Evolutionary conservation across 2,113 vertebrate species (phyloP).

Genomic region (Trinectes maculatus): DNA sequence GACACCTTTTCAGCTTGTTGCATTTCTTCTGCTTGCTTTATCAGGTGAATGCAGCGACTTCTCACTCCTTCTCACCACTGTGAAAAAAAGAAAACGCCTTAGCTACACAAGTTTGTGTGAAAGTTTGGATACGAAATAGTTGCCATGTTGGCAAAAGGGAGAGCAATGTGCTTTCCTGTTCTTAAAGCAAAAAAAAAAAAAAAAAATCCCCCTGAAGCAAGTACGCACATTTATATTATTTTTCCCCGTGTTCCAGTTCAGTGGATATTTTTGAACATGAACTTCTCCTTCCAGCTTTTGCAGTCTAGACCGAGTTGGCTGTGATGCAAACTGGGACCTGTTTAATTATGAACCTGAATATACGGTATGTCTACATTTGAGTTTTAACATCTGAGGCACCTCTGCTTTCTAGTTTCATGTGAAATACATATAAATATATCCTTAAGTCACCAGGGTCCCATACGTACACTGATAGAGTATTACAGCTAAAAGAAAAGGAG

Average conservation of each 20-base stretch:
- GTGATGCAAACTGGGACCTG: conserved; percentile 7
- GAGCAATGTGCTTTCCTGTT: conserved; percentile 31
- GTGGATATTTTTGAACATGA: conserved; percentile 47
- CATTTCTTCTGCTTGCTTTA: conserved; percentile 22
- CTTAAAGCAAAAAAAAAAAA: conserved; percentile 27
- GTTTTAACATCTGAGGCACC: conserved; percentile 9
- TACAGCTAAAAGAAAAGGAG: conserved; percentile 30
- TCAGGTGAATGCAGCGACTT: conserved; percentile 45
- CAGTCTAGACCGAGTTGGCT: conserved; percentile 8
- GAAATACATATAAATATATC: conserved; percentile 9
- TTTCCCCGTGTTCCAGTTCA: conserved; percentile 24
- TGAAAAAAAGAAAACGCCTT: conserved; percentile 68
- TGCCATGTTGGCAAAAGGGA: conserved; percentile 51
- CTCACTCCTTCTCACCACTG: conserved; percentile 23
- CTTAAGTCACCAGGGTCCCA: conserved; percentile 20
- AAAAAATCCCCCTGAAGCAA: conserved; percentile 33
- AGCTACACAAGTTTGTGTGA: conserved; percentile 61
- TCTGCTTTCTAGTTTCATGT: conserved; percentile 18
- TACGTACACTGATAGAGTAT: conserved; percentile 42
- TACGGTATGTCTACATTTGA: not conserved
- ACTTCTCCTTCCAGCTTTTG: conserved; percentile 18
- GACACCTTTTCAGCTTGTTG: conserved; percentile 46
- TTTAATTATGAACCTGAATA: conserved; percentile 13
- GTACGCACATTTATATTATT: conserved; percentile 38
- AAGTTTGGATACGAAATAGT: conserved; percentile 56